These are phyloP conservation scores for Cliona cf. orientalis DNA, from an alignment of 37 sponge, comb jelly and placozoan species.

Conservation along the genomic window DNA sequence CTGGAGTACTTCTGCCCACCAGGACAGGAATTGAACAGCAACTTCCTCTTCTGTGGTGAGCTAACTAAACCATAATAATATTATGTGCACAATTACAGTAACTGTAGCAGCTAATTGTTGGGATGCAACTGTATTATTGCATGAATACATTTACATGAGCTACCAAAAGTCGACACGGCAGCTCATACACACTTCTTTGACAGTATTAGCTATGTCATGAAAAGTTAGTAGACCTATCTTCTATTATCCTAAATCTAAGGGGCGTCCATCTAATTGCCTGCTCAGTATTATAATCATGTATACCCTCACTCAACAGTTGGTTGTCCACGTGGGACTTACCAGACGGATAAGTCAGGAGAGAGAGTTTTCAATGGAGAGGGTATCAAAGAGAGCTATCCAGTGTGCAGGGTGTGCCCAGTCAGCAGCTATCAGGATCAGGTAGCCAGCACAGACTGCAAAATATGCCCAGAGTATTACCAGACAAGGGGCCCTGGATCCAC, in stretches of 20 bases:
- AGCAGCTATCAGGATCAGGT: background rate
- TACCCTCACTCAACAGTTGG: background rate
- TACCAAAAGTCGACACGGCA: too few species aligned
- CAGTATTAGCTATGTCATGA: too few species aligned
- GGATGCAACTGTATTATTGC: too few species aligned
- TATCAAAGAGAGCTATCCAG: background rate
- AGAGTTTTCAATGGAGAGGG: conserved; percentile 7
- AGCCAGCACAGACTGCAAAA: background rate
- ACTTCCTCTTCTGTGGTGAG: conserved; percentile 29
- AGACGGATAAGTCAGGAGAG: background rate
- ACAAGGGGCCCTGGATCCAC: conserved; percentile 2
- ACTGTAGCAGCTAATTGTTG: too few species aligned
- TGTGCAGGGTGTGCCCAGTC: background rate
- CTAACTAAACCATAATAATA: background rate
- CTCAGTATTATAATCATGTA: background rate
- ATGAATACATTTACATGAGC: too few species aligned
- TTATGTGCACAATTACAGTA: too few species aligned
- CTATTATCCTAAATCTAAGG: too few species aligned
- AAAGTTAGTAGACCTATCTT: too few species aligned
- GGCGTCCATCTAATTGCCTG: background rate
- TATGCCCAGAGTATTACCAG: conserved; percentile 3
- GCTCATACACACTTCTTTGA: too few species aligned
- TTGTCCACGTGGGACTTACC: background rate
- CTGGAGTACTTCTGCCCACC: conserved; percentile 23
- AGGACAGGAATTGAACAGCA: conserved; percentile 28